phyloP scores from a whole-genome alignment of 2,113 vertebrate species.

The Prionailurus viverrinus region DNA sequence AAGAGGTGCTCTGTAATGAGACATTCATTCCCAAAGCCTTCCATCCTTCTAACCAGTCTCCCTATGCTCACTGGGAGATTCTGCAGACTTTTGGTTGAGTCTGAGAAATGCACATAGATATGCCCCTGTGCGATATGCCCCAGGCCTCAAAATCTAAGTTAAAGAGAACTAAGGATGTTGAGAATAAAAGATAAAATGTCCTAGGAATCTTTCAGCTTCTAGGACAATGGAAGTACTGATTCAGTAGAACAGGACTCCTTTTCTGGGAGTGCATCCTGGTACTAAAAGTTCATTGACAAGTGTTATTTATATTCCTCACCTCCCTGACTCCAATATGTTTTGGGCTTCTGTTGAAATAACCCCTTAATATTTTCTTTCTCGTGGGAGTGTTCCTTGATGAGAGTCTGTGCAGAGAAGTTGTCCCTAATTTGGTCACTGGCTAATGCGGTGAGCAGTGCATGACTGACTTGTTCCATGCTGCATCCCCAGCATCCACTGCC shows the following conservation, averaged over 20 bases:
- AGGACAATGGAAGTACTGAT: background rate
- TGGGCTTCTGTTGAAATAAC: background rate
- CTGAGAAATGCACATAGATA: background rate
- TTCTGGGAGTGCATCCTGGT: background rate
- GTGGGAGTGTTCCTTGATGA: background rate
- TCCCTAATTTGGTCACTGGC: background rate
- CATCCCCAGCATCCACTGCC: accelerated
- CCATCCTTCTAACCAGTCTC: background rate
- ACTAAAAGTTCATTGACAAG: background rate
- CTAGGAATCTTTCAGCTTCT: background rate
- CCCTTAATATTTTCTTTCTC: background rate
- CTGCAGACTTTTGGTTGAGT: background rate
- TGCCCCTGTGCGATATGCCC: background rate
- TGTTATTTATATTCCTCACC: background rate
- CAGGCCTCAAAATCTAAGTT: background rate
- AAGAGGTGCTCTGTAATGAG: background rate
- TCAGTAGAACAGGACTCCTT: background rate
- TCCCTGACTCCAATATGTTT: background rate
- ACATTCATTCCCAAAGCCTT: background rate
- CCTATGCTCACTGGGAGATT: background rate
- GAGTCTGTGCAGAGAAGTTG: background rate
- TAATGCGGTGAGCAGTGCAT: background rate
- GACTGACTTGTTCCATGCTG: background rate
- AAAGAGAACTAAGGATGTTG: background rate
- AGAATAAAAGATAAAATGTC: background rate